A percentile compares a stretch with the other conserved stretches of the same genome.
Conservation (phyloP, 2,888 invertebrate species). For the Hypomecis atomaria region DNA sequence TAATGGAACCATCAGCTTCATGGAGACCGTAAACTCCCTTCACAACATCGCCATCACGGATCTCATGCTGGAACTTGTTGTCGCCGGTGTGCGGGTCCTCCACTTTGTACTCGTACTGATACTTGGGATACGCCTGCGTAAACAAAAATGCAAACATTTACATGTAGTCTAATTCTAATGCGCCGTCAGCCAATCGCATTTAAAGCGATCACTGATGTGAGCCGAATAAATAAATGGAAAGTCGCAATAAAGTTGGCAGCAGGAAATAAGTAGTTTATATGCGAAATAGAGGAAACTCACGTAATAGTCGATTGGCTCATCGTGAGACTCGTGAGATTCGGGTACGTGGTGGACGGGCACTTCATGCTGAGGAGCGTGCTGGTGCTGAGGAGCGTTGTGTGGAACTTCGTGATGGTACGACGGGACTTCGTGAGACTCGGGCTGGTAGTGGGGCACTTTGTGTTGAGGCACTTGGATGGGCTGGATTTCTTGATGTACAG, state of each 20-base stretch:
- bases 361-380: conserved; percentile 35
- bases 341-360: conserved; percentile 43
- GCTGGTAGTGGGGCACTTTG: conserved; percentile 26
- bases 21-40: conserved; percentile 86
- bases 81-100: conserved; percentile 86
- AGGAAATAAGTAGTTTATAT: conserved; percentile 51
- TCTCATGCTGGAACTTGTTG: conserved; percentile 85
- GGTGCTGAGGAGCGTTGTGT: conserved; percentile 23
- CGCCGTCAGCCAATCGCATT: conserved; percentile 46
- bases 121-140: conserved; percentile 82
- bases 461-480: conserved; percentile 46
- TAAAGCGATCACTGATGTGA: conserved; percentile 57
- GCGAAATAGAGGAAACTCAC: conserved; percentile 68
- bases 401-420: conserved; percentile 24
- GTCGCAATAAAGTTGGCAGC: conserved; percentile 58
- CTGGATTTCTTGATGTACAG: conserved; percentile 53
- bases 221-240: conserved; percentile 71
- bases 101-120: conserved; percentile 86
- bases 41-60: conserved; percentile 86
- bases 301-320: conserved; percentile 78
- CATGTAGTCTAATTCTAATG: conserved; percentile 53
- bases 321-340: conserved; percentile 58
- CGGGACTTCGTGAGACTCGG: conserved; percentile 33
- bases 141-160: conserved; percentile 44
- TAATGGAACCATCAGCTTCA: conserved; percentile 85